Conservation (phyloP, 2,797 vertebrate genomes). For the Pseudochromis fuscus region DNA sequence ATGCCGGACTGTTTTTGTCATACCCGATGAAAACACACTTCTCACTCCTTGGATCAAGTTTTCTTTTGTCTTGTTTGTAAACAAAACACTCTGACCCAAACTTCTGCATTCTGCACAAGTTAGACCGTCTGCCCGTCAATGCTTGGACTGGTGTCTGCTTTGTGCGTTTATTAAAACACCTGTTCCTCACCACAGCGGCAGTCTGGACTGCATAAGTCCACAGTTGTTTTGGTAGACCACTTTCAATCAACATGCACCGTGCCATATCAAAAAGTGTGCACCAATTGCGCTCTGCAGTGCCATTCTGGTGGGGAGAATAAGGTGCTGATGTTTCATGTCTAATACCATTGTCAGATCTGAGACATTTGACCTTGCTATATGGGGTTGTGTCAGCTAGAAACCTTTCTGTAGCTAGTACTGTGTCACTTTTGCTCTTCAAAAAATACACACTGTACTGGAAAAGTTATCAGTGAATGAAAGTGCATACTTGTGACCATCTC, state of each 20-base stretch:
- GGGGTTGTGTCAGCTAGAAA: not conserved
- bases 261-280: slow-evolving; percentile 12
- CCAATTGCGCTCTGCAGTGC: not conserved
- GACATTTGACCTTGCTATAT: too few species aligned
- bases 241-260: not conserved
- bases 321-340: too few species aligned
- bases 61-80: not conserved
- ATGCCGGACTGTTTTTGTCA: not conserved
- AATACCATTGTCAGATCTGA: too few species aligned
- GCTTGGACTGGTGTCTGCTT: slow-evolving; percentile 8
- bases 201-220: not conserved
- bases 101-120: slow-evolving; percentile 2
- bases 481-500: not conserved
- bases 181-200: not conserved
- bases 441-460: not conserved
- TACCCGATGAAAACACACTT: not conserved
- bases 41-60: not conserved
- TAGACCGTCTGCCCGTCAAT: slow-evolving; percentile 16
- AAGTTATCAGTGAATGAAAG: not conserved
- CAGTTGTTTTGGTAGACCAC: not conserved
- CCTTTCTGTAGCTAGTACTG: not conserved
- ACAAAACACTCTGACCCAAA: not conserved
- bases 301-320: not conserved
- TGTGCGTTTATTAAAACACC: slow-evolving; percentile 7
- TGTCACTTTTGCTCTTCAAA: not conserved